Base-by-base conservation (phyloP, 2,797 vertebrate genomes). In the Telmatherina bonti region DNA sequence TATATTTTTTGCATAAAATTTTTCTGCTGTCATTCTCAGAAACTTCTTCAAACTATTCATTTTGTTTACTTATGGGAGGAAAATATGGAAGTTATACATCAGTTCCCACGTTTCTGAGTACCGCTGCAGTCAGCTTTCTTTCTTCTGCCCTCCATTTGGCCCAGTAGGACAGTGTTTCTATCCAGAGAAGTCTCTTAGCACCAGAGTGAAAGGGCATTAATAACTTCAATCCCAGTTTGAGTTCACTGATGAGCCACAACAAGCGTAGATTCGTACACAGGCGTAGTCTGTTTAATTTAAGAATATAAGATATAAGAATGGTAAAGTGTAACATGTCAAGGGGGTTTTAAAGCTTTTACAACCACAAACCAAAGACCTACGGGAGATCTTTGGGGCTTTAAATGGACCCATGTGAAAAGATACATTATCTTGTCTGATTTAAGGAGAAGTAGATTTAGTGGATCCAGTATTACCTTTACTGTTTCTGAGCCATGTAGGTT, bases 101-200 rank as follows among this genome's bases (percentile, higher is more conserved):
- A 84, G 82, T 91, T 91, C 87, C 72, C 85, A 88, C 74, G 69
- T 62, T 72, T 77, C 1, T 78, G 76, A 79, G 79, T 49, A 74
- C 75, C 0, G 24, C 52, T 27, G 70, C 61, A 58, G 63, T 26
- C 57, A 51, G 72, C 62, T 58, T n/a, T n/a, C n/a, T 3, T 73
- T 90, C 89, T 87, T 85, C 81, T 71, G 76, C 81, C 59, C 67
- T 68, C 63, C 24, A 18, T 76, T 80, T 35, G 29, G 66, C 43
- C 49, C 69, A 52, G 53, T 62, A 57, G 79, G 64, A 80, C 66
- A 88, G 73, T 70, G 71, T 82, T 84, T 88, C 75, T 82, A 82
- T 79, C 81, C 78, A 85, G 72, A 66, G 5, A 31, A 85, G 84
- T 85, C 78, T 90, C 76, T 91, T 88, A 84, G 88, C 85, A 81